Percentiles rank a stretch among this genome's conserved stretches.
phyloP scores from a whole-genome alignment of 2,888 invertebrate genomes.

The Oscheius sp. region DNA sequence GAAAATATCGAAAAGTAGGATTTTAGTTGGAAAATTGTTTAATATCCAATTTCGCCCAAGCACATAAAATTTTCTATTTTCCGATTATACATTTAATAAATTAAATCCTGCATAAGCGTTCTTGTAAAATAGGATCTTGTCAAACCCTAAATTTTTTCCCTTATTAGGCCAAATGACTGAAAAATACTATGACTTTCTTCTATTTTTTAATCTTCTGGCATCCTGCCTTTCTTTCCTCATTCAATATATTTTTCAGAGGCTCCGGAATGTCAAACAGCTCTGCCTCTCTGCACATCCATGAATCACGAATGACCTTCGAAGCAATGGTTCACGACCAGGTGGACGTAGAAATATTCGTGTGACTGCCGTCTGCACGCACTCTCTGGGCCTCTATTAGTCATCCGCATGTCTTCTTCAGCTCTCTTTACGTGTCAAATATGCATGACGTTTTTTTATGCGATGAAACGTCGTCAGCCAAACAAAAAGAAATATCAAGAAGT shows the following conservation, averaged over 20 bases:
- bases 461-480: too few relatives aligned
- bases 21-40: too few relatives aligned
- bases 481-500: too few relatives aligned
- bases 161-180: too few relatives aligned
- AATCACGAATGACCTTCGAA: conserved; percentile 57
- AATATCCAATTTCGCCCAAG: too few relatives aligned
- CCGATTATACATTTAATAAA: too few relatives aligned
- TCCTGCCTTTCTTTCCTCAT: neutral
- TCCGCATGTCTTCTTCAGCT: neutral
- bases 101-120: too few relatives aligned
- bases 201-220: neutral
- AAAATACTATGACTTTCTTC: too few relatives aligned
- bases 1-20: too few relatives aligned
- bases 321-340: conserved; percentile 57
- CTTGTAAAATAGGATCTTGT: neutral
- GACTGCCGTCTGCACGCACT: conserved; percentile 19
- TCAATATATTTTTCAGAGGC: conserved; percentile 56
- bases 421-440: too few relatives aligned
- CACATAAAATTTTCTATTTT: too few relatives aligned
- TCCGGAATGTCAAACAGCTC: conserved; percentile 69
- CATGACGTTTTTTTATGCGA: too few relatives aligned
- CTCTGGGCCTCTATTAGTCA: neutral
- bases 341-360: conserved; percentile 62
- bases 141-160: neutral
- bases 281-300: conserved; percentile 68